Evolutionary conservation across 2,888 invertebrate species (phyloP).

Genomic region (Cheilosia vulpina): DNA sequence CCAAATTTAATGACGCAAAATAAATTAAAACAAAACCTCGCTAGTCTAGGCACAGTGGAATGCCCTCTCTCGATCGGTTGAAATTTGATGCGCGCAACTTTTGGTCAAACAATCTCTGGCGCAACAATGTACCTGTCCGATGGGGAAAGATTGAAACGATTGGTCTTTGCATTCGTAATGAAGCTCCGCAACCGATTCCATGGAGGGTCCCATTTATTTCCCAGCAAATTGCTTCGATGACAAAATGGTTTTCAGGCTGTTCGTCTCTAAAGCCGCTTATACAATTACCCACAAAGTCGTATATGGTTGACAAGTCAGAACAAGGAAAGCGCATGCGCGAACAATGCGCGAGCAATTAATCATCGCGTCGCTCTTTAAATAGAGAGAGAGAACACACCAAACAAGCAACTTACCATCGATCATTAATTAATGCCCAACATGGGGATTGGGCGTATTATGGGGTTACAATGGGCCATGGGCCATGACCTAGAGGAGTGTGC

Average conservation of each 20-base stretch:
- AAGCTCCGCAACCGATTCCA: background rate
- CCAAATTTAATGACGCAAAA: constrained; percentile 61
- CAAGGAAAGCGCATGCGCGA: constrained; percentile 18
- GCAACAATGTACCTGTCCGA: constrained; percentile 17
- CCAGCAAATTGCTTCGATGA: constrained; percentile 52
- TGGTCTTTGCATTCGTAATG: constrained; percentile 32
- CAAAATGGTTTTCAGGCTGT: constrained; percentile 20
- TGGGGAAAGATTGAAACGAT: constrained; percentile 25
- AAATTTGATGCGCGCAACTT: constrained; percentile 47
- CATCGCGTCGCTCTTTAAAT: constrained; percentile 29
- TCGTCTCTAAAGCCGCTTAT: constrained; percentile 41
- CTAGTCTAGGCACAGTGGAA: background rate
- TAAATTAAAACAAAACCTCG: constrained; percentile 56
- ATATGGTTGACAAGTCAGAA: constrained; percentile 39
- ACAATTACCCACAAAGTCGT: background rate
- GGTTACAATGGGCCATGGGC: constrained; percentile 57
- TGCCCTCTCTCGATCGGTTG: constrained; percentile 17
- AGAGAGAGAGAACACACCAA: constrained; percentile 28
- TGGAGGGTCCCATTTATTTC: constrained; percentile 29
- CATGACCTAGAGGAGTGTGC: background rate
- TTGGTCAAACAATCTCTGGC: background rate
- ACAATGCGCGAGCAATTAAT: constrained; percentile 45
- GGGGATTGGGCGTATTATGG: constrained; percentile 43
- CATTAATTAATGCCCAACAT: constrained; percentile 64
- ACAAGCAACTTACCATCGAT: constrained; percentile 45